Evolutionary conservation across 1,140 invertebrate genomes (phyloP).

Genomic region (Formica exsecta): DNA sequence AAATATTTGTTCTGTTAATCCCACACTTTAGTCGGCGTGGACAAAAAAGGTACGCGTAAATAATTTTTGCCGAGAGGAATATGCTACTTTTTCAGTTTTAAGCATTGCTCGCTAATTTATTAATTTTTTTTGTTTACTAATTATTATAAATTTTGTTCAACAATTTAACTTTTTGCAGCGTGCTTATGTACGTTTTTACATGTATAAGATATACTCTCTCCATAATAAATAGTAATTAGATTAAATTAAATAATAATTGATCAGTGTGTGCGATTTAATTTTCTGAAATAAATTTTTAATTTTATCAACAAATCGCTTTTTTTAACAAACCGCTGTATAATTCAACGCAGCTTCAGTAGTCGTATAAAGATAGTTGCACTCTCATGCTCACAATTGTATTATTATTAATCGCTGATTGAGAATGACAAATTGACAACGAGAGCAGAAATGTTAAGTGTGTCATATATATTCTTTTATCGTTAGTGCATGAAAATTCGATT

Average conservation of each 20-base stretch:
- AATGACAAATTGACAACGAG: background rate
- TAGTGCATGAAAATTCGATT: conserved; percentile 13
- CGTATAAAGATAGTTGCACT: background rate
- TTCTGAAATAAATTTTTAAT: background rate
- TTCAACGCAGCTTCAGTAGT: background rate
- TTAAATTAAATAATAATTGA: background rate
- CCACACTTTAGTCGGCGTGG: conserved; percentile 70
- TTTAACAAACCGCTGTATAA: background rate
- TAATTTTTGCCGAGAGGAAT: background rate
- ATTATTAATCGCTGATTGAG: background rate
- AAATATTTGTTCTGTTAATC: conserved; percentile 67
- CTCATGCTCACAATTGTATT: background rate
- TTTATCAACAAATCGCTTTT: background rate
- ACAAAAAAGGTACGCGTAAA: conserved; percentile 72
- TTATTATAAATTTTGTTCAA: background rate
- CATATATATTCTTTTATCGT: background rate
- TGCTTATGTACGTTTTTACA: background rate
- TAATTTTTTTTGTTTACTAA: background rate
- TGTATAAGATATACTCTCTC: background rate
- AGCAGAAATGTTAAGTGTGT: background rate
- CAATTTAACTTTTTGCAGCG: background rate
- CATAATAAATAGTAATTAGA: background rate
- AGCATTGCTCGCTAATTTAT: background rate
- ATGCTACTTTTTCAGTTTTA: background rate
- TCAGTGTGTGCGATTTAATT: background rate